Base-by-base conservation (phyloP, 2,113 vertebrate species). In the Oenanthe melanoleuca region DNA sequence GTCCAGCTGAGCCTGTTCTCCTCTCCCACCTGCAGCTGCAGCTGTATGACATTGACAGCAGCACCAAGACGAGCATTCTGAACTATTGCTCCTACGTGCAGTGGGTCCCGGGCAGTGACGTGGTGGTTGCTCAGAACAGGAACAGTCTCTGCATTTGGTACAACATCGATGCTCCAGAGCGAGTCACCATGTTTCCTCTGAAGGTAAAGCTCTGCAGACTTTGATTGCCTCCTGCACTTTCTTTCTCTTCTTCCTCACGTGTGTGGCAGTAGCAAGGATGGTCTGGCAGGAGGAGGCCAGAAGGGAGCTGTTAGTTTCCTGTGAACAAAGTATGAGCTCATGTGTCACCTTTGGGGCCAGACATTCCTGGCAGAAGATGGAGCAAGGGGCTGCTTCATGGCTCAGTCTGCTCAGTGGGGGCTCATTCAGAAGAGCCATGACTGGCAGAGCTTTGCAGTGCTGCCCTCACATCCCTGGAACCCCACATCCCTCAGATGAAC, bases 71-170 rank as follows among this genome's bases (percentile, higher is more conserved):
- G 7, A 98, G 98, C 14, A 95, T 99, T 86, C 95, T 99, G 97
- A 99, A 97, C 94, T 99, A 98, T 72, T 99, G 99, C 97, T 98
- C 99, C 69, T 99, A 99, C 1, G 99, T 99, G 80, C 99, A 99
- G 88, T 99, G 99, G 99, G 99, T 99, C 7, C 99, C 99, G 0
- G 98, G 98, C 94, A 99, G 99, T 5, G 99, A 99, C 1, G 99
- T 99, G 87, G 98, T 99, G 67, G 98, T 99, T 21, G 99, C 99
- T 59, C 99, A 99, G 94, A 99, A 99, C 98, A 96, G 98, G 19
- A 98, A 96, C 38, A 99, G 93, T 95, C 97, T 99, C 60, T 99
- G 99, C 85, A 92, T 99, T 21, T 99, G 99, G 99, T 99, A 99
- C 97, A 99, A 98, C 89, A 99, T 99, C 1, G 99, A 99, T 93